These are phyloP conservation scores for Tyrannus savana DNA, from an alignment of 2,113 vertebrate species.

Conservation along the genomic window DNA sequence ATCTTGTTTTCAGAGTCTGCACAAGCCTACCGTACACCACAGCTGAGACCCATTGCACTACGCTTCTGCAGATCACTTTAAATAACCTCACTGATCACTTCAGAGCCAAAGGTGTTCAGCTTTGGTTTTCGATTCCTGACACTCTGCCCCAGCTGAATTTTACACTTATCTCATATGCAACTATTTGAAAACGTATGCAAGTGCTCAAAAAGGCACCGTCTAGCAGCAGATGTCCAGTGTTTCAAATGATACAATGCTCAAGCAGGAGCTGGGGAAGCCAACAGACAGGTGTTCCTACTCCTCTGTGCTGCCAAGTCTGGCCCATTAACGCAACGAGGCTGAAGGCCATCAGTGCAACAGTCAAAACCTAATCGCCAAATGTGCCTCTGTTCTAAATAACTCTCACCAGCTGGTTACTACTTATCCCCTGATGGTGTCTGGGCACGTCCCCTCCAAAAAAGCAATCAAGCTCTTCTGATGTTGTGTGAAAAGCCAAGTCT, in stretches of 20 bases:
- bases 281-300: background rate
- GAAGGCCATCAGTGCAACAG: background rate
- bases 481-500: background rate
- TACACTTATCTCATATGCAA: background rate
- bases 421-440: constrained; percentile 21
- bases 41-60: constrained; percentile 6
- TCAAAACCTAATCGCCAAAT: constrained; percentile 22
- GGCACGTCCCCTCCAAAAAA: background rate
- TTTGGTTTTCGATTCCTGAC: background rate
- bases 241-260: background rate
- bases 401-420: constrained; percentile 43
- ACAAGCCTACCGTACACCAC: background rate
- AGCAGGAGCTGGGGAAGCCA: background rate
- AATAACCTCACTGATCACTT: background rate
- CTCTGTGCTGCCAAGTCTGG: background rate
- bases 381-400: constrained; percentile 2
- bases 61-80: background rate
- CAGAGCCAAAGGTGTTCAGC: background rate
- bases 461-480: background rate
- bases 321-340: background rate
- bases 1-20: constrained; percentile 1
- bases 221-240: background rate
- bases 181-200: background rate
- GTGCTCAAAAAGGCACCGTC: background rate
- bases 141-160: background rate